A percentile compares a stretch with the other conserved stretches of the same genome.
These are phyloP conservation scores for Tetrao urogallus DNA, from an alignment of 2,113 vertebrate genomes.

Conservation along the genomic window DNA sequence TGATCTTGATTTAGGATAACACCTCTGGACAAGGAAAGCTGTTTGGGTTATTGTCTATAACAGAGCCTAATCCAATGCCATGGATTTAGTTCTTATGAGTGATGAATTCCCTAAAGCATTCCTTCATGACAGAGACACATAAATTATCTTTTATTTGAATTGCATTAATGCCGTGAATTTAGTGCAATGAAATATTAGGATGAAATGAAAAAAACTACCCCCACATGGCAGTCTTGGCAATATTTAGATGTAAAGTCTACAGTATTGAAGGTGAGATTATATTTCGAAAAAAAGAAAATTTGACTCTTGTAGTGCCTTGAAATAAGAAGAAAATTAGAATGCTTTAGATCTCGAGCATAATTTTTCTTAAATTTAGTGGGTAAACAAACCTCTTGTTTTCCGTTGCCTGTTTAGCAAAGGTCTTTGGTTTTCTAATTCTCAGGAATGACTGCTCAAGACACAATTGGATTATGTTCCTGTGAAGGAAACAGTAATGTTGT, in stretches of 20 bases:
- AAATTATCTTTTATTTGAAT: not conserved
- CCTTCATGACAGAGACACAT: not conserved
- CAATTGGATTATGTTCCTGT: not conserved
- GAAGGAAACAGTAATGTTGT: not conserved
- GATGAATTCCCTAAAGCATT: not conserved
- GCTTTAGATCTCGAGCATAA: not conserved
- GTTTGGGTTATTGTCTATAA: not conserved
- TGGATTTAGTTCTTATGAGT: not conserved
- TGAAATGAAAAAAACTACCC: not conserved
- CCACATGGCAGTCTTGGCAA: not conserved
- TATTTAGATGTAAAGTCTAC: not conserved
- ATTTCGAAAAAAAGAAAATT: not conserved
- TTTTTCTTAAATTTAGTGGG: not conserved
- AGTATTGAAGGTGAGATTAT: rapidly evolving
- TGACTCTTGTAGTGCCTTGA: not conserved
- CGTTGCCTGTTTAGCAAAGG: not conserved
- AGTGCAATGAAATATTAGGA: not conserved
- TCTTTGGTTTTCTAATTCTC: not conserved
- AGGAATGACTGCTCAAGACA: not conserved
- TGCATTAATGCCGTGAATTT: not conserved
- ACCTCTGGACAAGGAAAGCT: not conserved
- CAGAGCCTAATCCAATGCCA: not conserved
- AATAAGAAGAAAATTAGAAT: not conserved
- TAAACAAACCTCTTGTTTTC: not conserved
- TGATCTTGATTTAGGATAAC: not conserved